phyloP scores from a whole-genome alignment of 2,888 invertebrate species.

The Eurois occulta region DNA sequence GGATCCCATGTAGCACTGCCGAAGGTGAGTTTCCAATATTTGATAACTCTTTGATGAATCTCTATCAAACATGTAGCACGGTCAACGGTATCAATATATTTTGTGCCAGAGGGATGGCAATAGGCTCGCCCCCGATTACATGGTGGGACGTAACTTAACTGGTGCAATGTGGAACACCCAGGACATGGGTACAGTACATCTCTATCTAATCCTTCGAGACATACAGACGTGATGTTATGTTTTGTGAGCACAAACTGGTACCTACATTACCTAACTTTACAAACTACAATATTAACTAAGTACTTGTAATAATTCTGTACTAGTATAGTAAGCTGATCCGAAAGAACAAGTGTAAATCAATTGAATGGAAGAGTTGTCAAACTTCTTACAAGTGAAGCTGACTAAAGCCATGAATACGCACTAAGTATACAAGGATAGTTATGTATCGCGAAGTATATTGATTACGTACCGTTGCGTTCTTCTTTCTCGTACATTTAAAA shows the following conservation, averaged over 20 bases:
- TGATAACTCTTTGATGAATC: too few species aligned
- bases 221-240: not conserved
- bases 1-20: constrained; percentile 65
- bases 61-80: not conserved
- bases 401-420: constrained; percentile 21
- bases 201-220: not conserved
- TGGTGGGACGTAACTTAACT: not conserved
- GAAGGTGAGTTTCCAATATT: too few species aligned
- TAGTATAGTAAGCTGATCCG: constrained; percentile 3
- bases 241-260: not conserved
- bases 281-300: not conserved
- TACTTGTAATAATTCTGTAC: not conserved
- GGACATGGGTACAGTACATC: not conserved
- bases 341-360: constrained; percentile 31
- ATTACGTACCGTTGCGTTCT: not conserved
- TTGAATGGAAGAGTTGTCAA: constrained; percentile 9
- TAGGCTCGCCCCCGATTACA: not conserved
- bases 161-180: not conserved
- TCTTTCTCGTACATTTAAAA: not conserved
- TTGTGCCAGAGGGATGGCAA: not conserved
- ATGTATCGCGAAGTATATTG: not conserved
- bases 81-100: not conserved
- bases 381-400: not conserved
- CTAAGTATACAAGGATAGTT: not conserved
- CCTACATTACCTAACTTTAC: not conserved